A percentile compares a stretch with the other conserved stretches of the same genome.
Evolutionary conservation across 2,888 invertebrate genomes (phyloP).

Genomic region (Sycophila texana): DNA sequence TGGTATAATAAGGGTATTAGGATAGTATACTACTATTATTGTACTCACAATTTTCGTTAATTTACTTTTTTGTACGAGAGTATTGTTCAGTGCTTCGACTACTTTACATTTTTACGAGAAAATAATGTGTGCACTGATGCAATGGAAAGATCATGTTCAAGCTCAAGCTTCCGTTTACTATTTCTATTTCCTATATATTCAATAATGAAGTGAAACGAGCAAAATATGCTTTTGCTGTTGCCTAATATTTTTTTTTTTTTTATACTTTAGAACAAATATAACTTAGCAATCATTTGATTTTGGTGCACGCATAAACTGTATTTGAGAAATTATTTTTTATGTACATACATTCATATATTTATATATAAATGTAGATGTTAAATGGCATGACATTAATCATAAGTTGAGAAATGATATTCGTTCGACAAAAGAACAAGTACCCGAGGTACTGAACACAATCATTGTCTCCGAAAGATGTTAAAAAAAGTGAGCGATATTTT

Average conservation of each 20-base stretch:
- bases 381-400: conserved; percentile 52
- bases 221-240: conserved; percentile 5
- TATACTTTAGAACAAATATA: conserved; percentile 2
- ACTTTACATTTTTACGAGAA: conserved; percentile 33
- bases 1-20: conserved; percentile 55
- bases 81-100: conserved; percentile 54
- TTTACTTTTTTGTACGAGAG: conserved; percentile 30
- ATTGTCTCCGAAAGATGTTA: conserved; percentile 32
- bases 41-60: conserved; percentile 33
- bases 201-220: conserved; percentile 1
- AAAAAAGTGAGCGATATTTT: conserved; percentile 24
- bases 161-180: conserved; percentile 10
- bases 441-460: conserved; percentile 45
- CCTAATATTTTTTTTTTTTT: conserved; percentile 16
- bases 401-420: conserved; percentile 24
- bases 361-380: conserved; percentile 39
- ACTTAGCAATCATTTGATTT: conserved; percentile 16
- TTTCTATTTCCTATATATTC: conserved; percentile 19
- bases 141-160: conserved; percentile 8
- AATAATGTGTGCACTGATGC: conserved; percentile 19
- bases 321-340: conserved; percentile 39
- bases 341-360: conserved; percentile 43
- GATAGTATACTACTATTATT: conserved; percentile 42
- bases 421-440: conserved; percentile 32
- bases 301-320: conserved; percentile 24